phyloP scores from a whole-genome alignment of 2,797 vertebrate genomes.

The Alexandromys oeconomus region DNA sequence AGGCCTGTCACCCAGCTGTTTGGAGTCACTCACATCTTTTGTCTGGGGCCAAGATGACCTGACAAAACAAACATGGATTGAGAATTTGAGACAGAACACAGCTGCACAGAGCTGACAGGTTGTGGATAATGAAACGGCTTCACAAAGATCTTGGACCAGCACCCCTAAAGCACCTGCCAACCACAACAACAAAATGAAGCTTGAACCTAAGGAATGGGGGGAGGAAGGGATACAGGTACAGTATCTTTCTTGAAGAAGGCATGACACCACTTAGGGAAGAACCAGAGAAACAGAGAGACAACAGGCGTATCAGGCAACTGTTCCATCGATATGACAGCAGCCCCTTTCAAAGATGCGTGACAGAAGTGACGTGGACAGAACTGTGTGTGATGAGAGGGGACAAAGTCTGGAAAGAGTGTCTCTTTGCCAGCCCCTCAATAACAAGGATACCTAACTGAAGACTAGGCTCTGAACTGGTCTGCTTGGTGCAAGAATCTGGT shows the following conservation, averaged over 20 bases:
- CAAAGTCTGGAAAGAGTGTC: not conserved
- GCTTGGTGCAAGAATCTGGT: not conserved
- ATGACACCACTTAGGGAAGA: not conserved
- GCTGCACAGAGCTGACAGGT: slow-evolving; percentile 22
- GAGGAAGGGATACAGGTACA: not conserved
- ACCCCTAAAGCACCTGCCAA: not conserved
- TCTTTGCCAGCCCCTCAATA: not conserved
- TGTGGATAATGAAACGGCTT: not conserved
- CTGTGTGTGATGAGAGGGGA: not conserved
- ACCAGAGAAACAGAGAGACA: not conserved
- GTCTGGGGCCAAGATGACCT: slow-evolving; percentile 23
- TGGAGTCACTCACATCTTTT: slow-evolving; percentile 37
- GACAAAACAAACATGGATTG: not conserved
- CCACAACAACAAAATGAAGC: slow-evolving; percentile 29
- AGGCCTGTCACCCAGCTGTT: slow-evolving; percentile 47
- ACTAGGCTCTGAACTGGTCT: not conserved
- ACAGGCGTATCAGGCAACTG: not conserved
- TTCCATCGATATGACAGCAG: not conserved
- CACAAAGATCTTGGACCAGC: not conserved
- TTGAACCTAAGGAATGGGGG: not conserved
- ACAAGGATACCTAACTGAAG: not conserved
- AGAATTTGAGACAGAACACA: slow-evolving; percentile 35
- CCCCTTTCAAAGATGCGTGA: not conserved
- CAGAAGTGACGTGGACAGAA: not conserved
- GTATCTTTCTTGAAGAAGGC: not conserved